Evolutionary conservation across 2,888 invertebrate genomes (phyloP), one percentile per base, ranked within the genome.

Genomic region (Taphrorychus bicolor): DNA sequence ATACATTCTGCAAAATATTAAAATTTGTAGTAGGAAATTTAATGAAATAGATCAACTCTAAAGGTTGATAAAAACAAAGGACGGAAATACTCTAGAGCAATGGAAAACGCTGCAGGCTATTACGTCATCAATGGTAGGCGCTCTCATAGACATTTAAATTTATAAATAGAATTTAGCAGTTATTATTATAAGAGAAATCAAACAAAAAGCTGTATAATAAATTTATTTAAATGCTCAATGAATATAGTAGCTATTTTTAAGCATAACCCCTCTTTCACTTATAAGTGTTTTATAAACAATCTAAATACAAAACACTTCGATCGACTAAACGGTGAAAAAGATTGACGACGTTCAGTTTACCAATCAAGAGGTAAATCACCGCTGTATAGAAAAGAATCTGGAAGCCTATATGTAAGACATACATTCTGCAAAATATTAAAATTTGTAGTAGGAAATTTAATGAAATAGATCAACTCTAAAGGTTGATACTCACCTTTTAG

Each of bases 1-100:
- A 56, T 66, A 73, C 73, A 74, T 72, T 56, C 74, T 74, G 51
- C 45, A 73, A 72, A 51, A 65, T 3, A 32, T 16, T 2, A 32
- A 22, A 54, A 48, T 7, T 19, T 3, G 16, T 32, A 16, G 24
- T 4, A 32, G n/a, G 16, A n/a, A 54, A 11, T 18, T 16, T 11
- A 11, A 16, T 7, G 3, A 5, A 19, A 16, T 57, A 2, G 1
- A 22, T 80, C n/a, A n/a, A n/a, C n/a, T n/a, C n/a, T n/a, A n/a
- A n/a, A n/a, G n/a, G n/a, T n/a, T n/a, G n/a, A n/a, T n/a, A n/a
- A n/a, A n/a, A n/a, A n/a, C n/a, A n/a, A n/a, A n/a, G n/a, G n/a
- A n/a, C n/a, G n/a, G n/a, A n/a, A n/a, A n/a, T n/a, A n/a, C n/a
- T n/a, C n/a, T n/a, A n/a, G n/a, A n/a, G n/a, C n/a, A n/a, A n/a